Conservation (phyloP, 2,113 vertebrate species). For the Danio rerio region DNA sequence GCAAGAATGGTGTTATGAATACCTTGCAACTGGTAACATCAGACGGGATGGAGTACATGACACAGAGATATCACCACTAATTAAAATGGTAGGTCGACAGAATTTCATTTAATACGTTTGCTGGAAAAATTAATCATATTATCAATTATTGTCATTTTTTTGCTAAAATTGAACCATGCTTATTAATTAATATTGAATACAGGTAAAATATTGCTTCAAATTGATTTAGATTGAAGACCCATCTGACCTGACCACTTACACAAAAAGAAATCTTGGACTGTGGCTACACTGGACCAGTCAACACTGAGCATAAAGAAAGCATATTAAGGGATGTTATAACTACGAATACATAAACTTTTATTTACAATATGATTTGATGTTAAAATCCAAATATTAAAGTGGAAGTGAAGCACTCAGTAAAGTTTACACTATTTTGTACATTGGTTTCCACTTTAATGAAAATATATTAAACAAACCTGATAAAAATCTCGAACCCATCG, state of each 20-base stretch:
- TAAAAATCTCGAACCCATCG: too few relatives aligned
- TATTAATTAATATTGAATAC: not conserved
- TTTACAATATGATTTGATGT: too few relatives aligned
- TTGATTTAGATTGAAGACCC: not conserved
- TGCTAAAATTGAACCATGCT: not conserved
- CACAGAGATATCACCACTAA: not conserved
- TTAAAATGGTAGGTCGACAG: not conserved
- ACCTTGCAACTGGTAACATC: not conserved
- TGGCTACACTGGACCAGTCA: not conserved
- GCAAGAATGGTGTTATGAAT: slow-evolving; percentile 8
- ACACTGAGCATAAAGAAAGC: not conserved
- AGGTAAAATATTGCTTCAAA: not conserved
- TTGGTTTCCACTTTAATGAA: too few relatives aligned
- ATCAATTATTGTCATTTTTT: too few relatives aligned
- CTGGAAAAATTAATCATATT: not conserved
- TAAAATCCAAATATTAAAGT: too few relatives aligned
- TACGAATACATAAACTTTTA: too few relatives aligned
- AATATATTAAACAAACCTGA: too few relatives aligned
- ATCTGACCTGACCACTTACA: not conserved
- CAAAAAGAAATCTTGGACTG: not conserved
- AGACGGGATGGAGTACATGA: not conserved
- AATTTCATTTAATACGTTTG: not conserved
- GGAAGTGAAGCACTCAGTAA: too few relatives aligned
- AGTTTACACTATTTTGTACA: too few relatives aligned
- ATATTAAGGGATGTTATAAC: not conserved